Conservation (phyloP, 1,140 invertebrate genomes). For the Periplaneta americana region DNA sequence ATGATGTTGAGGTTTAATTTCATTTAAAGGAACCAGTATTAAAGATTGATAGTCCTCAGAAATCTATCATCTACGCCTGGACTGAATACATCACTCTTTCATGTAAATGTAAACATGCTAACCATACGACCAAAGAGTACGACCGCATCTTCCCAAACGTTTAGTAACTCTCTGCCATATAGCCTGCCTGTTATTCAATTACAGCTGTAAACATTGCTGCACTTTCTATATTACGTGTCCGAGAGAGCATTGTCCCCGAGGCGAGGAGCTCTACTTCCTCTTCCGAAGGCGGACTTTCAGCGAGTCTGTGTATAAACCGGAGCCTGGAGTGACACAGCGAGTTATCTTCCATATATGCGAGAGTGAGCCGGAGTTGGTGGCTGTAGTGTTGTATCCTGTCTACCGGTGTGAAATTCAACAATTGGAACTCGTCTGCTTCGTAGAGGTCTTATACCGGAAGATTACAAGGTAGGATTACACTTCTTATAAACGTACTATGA, state of each 20-base stretch:
- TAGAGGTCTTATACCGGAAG: too few species aligned
- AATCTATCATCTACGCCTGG: too few species aligned
- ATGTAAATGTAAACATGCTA: too few species aligned
- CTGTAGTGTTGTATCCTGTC: background rate
- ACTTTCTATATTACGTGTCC: background rate
- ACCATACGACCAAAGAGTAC: too few species aligned
- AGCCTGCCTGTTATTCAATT: background rate
- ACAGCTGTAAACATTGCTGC: background rate
- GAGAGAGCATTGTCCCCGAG: background rate
- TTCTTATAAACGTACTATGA: background rate
- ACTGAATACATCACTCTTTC: too few species aligned
- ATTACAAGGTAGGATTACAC: background rate
- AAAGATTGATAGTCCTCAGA: too few species aligned
- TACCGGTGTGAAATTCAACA: too few species aligned
- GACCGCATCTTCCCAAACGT: too few species aligned
- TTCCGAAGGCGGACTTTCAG: background rate
- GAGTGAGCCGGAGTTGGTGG: background rate
- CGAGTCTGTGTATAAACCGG: background rate
- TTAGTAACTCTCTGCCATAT: too few species aligned
- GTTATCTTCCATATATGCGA: background rate
- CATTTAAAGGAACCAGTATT: too few species aligned
- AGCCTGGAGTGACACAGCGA: background rate
- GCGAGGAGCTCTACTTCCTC: background rate
- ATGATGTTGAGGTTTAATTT: too few species aligned
- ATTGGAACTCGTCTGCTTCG: too few species aligned